phyloP scores from a whole-genome alignment of 2,888 invertebrate genomes.

The Macrophya alboannulata region DNA sequence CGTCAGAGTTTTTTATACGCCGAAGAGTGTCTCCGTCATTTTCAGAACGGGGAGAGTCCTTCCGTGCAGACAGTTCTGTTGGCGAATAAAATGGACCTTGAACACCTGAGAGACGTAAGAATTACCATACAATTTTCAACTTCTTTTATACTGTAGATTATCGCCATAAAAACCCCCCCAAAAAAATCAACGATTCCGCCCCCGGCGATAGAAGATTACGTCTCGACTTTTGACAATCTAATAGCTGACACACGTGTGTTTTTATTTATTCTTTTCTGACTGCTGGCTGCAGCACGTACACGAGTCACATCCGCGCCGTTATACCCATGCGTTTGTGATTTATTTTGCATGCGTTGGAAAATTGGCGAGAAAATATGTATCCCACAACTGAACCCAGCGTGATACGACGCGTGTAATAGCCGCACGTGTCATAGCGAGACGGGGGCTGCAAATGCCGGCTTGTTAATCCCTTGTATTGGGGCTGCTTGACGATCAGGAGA shows the following conservation, averaged over 20 bases:
- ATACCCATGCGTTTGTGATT: background rate
- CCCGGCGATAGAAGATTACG: background rate
- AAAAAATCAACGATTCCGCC: background rate
- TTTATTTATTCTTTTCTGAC: background rate
- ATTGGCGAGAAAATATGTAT: constrained; percentile 28
- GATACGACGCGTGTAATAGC: background rate
- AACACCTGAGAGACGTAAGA: constrained; percentile 88
- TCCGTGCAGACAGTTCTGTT: constrained; percentile 85
- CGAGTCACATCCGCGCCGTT: background rate
- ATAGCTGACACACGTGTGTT: background rate
- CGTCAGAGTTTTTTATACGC: constrained; percentile 88
- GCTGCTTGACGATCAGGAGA: background rate
- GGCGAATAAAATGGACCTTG: constrained; percentile 91
- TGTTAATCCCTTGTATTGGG: constrained; percentile 1
- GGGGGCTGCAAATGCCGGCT: background rate
- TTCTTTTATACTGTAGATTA: background rate
- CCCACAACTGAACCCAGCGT: background rate
- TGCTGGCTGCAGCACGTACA: background rate
- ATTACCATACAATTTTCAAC: background rate
- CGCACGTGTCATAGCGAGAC: background rate
- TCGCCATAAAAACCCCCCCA: background rate
- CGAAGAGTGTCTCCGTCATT: constrained; percentile 83
- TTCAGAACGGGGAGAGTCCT: constrained; percentile 83
- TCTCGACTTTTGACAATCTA: background rate
- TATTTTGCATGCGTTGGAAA: constrained; percentile 6